Base-by-base conservation (phyloP, 2,113 vertebrate species). In the Monarcha castaneiventris region DNA sequence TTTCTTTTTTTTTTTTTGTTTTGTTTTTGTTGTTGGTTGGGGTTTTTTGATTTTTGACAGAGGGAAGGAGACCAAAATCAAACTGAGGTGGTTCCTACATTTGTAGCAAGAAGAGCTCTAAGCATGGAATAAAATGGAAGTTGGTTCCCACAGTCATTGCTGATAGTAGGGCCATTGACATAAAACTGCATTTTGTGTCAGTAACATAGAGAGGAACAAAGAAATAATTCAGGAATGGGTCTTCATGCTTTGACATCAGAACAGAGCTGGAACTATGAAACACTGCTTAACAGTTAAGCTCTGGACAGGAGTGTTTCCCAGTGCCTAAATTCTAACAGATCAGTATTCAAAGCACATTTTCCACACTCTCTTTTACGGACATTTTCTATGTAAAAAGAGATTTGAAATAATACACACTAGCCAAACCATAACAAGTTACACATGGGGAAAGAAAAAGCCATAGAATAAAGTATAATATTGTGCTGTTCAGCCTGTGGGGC, bases 401-500 rank as follows among this genome's bases (percentile, higher is more conserved):
- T 64, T 55, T 87, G 62, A 84, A 92, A 79, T 86, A 89, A 87
- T 44, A 66, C 10, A 55, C 15, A 11, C 14, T 58, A 82, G 55
- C 21, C 26, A 76, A 97, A 85, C 30, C 37, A 29, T 84, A 94
- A 86, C 30, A 59, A 68, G 76, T 59, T 81, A 69, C 63, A 84
- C 1, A 59, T 46, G 21, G 6, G 13, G 37, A 89, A 82, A 84
- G n/a, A 82, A 85, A 87, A 25, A 69, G 49, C 17, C 52, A 18
- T 3, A 62, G 37, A 85, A 76, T 35, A 51, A 11, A 66, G 30
- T 0, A 0, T 56, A 69, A 33, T 37, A 41, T 4, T 30, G 16
- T 1, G 1, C 56, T 46, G 35, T n/a, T 83, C 43, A 67, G 56
- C 7, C 52, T 26, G 10, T 2, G 54, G 3, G 33, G 32, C 43